Base-by-base conservation (phyloP, 2,888 invertebrate genomes). In the Tachina fera region DNA sequence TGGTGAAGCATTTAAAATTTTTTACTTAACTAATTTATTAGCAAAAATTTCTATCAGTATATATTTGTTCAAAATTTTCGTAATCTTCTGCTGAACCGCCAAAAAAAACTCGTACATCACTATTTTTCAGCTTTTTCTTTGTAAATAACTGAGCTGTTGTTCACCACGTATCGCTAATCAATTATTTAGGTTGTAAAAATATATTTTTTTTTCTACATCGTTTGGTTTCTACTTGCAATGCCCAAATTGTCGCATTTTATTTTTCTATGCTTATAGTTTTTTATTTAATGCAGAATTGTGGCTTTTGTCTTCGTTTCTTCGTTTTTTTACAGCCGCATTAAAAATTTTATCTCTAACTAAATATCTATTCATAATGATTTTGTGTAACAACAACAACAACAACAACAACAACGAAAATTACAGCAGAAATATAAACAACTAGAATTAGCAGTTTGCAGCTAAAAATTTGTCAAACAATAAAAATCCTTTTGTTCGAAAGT, bases 31-130 rank as follows among this genome's bases (percentile, higher is more conserved):
- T 31, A 11, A 41, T 22, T 45, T 10, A 47, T 14, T 13, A 3
- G 14, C 1, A 31, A n/a, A 31, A 41, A 19, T 16, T 51, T 61
- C 4, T 31, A n/a, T n/a, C 31, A 47, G 72, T 79, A 56, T 65
- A 13, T 19, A 6, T 19, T 22, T 1, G 2, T 56, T 31, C n/a
- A n/a, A 60, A 16, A 31, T 31, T 56, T 43, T 78, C 45, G 19
- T 86, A 84, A 84, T 87, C 80, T 87, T 84, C 70, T 84, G 87
- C 83, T 83, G 76, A 86, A 76, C 76, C 68, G 56, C 3, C 71
- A 82, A 56, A 60, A 56, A 60, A 60, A 77, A 39, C 51, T 14
- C 13, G 11, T 11, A 61, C 43, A 77, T 47, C 13, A 8, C 14
- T 14, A 4, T 65, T 63, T 22, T 45, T 10, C 31, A 31, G 1